Evolutionary conservation across 2,888 invertebrate genomes (phyloP).

Genomic region (Drosophila infuscata): DNA sequence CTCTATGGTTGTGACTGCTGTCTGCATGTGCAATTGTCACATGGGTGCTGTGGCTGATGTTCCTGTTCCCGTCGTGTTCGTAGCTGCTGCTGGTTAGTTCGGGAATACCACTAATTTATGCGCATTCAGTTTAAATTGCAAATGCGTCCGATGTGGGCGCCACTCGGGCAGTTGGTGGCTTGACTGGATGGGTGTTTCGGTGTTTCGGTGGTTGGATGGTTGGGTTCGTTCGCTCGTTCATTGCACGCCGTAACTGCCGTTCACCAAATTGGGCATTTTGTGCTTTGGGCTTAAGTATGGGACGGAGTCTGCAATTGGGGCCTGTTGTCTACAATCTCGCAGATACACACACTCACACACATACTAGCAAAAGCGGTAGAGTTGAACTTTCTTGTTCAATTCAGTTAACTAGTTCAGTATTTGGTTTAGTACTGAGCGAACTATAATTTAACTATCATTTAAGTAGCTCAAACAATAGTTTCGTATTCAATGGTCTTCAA

Average conservation of each 20-base stretch:
- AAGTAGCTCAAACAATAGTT: not conserved
- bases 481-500: not conserved
- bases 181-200: slow-evolving; percentile 1
- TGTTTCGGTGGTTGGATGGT: not conserved
- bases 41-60: not conserved
- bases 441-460: not conserved
- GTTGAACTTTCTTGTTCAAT: not conserved
- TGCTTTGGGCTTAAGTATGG: slow-evolving; percentile 18
- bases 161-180: slow-evolving; percentile 10
- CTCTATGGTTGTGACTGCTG: slow-evolving; percentile 8
- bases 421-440: not conserved
- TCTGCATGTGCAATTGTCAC: slow-evolving; percentile 33
- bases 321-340: slow-evolving; percentile 63
- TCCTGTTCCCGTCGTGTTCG: slow-evolving; percentile 8
- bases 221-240: not conserved
- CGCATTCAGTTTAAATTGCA: slow-evolving; percentile 77
- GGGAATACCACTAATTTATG: slow-evolving; percentile 74
- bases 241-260: slow-evolving; percentile 35
- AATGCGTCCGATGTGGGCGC: slow-evolving; percentile 64
- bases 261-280: slow-evolving; percentile 69
- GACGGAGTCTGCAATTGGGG: slow-evolving; percentile 21
- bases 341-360: slow-evolving; percentile 19
- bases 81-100: slow-evolving; percentile 42
- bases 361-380: not conserved
- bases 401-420: not conserved